Conservation (phyloP, 2,888 invertebrate genomes). For the Cordilura impudica region DNA sequence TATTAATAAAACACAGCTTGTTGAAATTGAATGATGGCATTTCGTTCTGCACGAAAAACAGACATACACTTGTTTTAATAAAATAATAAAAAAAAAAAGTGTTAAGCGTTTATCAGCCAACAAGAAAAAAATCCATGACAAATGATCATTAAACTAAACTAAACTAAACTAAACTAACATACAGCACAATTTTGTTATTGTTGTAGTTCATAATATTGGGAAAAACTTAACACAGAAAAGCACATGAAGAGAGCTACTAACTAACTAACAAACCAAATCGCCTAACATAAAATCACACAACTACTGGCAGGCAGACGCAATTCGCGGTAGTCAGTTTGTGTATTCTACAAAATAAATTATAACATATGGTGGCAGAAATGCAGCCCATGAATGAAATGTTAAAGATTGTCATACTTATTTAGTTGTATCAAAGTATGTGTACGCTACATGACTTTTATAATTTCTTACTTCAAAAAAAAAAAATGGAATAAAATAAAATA, state of each 20-base stretch:
- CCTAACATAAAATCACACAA: background rate
- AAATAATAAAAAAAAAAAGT: slow-evolving; percentile 43
- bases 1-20: slow-evolving; percentile 40
- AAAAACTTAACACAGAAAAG: slow-evolving; percentile 8
- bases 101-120: slow-evolving; percentile 53
- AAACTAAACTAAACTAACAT: too few relatives aligned
- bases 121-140: slow-evolving; percentile 35
- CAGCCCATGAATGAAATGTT: background rate
- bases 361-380: background rate
- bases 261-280: slow-evolving; percentile 7
- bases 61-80: slow-evolving; percentile 12
- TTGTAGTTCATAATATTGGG: background rate
- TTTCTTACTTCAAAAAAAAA: too few relatives aligned
- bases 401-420: background rate
- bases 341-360: background rate
- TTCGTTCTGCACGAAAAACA: slow-evolving; percentile 1
- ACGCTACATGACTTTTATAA: too few relatives aligned
- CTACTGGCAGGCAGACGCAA: background rate
- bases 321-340: slow-evolving; percentile 1
- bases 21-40: slow-evolving; percentile 21
- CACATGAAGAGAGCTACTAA: too few relatives aligned
- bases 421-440: too few relatives aligned
- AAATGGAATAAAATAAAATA: too few relatives aligned
- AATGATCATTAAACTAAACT: slow-evolving; percentile 54
- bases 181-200: too few relatives aligned